A percentile compares a stretch with the other conserved stretches of the same genome.
Evolutionary conservation across 2,888 invertebrate species (phyloP).

Genomic region (Malthinus flaveolus): DNA sequence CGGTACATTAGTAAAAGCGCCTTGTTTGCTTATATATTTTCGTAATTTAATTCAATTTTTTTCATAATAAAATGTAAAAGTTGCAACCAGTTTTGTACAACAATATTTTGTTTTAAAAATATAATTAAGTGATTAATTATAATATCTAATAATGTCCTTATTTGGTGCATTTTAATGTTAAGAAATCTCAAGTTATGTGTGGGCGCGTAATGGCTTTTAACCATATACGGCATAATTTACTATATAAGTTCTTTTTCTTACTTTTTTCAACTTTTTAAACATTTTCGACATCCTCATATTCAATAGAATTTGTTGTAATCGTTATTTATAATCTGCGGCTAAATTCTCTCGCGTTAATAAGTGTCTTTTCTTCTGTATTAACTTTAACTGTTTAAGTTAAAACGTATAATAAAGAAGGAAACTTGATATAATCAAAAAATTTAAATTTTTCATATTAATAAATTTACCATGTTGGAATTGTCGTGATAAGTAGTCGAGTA

Average conservation of each 20-base stretch:
- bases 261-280: slow-evolving; percentile 3
- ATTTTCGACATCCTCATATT: slow-evolving; percentile 10
- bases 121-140: slow-evolving; percentile 29
- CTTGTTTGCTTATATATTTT: not conserved
- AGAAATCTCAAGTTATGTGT: slow-evolving; percentile 16
- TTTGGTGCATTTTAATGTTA: slow-evolving; percentile 17
- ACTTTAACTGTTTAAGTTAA: no score
- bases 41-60: not conserved
- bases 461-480: no score
- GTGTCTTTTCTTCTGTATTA: no score
- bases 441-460: no score
- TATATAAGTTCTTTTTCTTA: slow-evolving; percentile 7
- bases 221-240: slow-evolving; percentile 15
- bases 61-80: slow-evolving; percentile 5
- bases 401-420: no score
- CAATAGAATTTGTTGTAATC: slow-evolving; percentile 5
- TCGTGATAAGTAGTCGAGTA: no score
- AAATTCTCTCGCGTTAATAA: no score
- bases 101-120: slow-evolving; percentile 12
- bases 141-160: slow-evolving; percentile 20
- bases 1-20: no score
- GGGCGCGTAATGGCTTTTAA: slow-evolving; percentile 19
- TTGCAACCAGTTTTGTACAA: not conserved
- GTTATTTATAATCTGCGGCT: slow-evolving; percentile 1
- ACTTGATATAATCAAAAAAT: no score